A percentile compares a stretch with the other conserved stretches of the same genome.
These are phyloP conservation scores for Poecile atricapillus DNA, from an alignment of 2,113 vertebrate genomes.

Conservation along the genomic window DNA sequence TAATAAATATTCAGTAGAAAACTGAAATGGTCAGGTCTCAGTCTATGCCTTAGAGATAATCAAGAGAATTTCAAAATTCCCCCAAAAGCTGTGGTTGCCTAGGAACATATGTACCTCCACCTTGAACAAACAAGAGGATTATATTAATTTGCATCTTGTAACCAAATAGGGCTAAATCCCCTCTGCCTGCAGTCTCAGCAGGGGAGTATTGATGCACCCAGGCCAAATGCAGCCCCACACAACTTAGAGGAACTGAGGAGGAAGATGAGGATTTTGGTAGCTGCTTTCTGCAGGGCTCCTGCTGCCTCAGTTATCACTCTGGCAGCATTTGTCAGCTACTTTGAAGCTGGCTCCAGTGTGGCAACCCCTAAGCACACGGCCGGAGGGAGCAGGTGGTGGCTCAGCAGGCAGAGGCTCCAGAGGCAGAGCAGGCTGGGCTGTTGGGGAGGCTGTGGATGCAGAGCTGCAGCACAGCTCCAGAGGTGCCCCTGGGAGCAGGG, in stretches of 20 bases:
- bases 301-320: background rate
- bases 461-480: background rate
- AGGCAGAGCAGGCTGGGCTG: background rate
- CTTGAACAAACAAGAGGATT: background rate
- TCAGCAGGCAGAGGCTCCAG: background rate
- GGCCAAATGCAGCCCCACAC: background rate
- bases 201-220: too few species aligned
- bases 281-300: background rate
- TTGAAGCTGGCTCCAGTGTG: accelerated
- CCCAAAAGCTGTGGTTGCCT: background rate
- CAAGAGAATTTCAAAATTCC: background rate
- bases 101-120: background rate
- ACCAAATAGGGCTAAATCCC: background rate
- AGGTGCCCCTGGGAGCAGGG: background rate
- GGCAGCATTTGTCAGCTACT: background rate
- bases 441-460: background rate
- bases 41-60: background rate
- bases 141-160: background rate
- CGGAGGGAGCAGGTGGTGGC: background rate
- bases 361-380: background rate
- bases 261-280: background rate
- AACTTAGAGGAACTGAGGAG: background rate
- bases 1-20: background rate
- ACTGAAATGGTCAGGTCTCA: background rate
- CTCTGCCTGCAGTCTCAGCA: background rate